These are phyloP conservation scores for Cataglyphis hispanica DNA, from an alignment of 1,140 invertebrate species.

Conservation along the genomic window DNA sequence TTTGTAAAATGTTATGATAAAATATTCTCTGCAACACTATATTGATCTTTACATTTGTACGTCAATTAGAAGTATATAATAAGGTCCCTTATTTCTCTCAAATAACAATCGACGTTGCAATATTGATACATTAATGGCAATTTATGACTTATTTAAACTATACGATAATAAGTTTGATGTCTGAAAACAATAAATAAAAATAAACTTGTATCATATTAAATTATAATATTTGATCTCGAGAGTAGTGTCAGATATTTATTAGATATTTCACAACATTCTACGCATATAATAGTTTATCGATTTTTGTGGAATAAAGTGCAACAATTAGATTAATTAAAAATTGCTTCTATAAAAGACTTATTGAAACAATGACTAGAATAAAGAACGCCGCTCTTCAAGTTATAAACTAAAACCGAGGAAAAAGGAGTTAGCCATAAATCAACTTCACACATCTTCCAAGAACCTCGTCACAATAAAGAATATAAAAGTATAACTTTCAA, in stretches of 20 bases:
- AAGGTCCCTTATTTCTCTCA: not conserved
- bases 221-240: not conserved
- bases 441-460: not conserved
- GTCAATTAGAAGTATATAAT: slow-evolving; percentile 5
- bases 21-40: not conserved
- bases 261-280: not conserved
- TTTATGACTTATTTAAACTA: slow-evolving; percentile 44
- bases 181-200: no score
- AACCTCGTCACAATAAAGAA: not conserved
- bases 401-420: not conserved
- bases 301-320: not conserved
- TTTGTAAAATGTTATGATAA: not conserved
- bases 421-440: not conserved
- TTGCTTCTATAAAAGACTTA: not conserved
- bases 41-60: not conserved
- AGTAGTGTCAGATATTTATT: not conserved
- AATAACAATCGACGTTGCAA: not conserved
- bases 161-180: not conserved
- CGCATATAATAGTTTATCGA: not conserved
- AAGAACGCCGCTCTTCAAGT: not conserved
- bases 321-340: not conserved
- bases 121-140: not conserved
- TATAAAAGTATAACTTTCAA: not conserved
- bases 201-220: no score
- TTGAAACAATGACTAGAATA: not conserved